A percentile compares a stretch with the other conserved stretches of the same genome.
These are phyloP conservation scores for Thinocorus orbignyianus DNA, from an alignment of 2,113 vertebrate genomes.

Conservation along the genomic window DNA sequence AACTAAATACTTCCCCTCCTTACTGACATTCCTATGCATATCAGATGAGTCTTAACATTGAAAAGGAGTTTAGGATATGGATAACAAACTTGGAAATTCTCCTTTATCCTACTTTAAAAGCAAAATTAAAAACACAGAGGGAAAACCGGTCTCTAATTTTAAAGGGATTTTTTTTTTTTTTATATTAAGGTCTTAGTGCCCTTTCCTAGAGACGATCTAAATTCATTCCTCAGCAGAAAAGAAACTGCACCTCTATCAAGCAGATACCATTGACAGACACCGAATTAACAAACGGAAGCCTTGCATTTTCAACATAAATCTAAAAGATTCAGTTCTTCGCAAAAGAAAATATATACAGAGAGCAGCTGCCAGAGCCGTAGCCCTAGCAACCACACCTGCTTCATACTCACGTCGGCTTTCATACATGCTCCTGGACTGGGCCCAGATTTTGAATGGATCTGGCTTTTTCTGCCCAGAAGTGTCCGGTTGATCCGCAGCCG, in stretches of 20 bases:
- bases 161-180: background rate
- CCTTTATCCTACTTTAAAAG: background rate
- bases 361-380: conserved; percentile 41
- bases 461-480: conserved; percentile 92
- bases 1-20: conserved; percentile 3
- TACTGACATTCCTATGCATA: background rate
- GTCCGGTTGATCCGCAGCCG: conserved; percentile 82
- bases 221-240: background rate
- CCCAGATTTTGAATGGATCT: conserved; percentile 99
- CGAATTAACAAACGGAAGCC: background rate
- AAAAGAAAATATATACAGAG: background rate
- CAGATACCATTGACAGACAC: background rate
- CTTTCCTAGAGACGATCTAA: background rate
- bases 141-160: background rate
- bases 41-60: background rate
- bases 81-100: background rate
- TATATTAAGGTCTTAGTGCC: background rate
- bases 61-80: background rate
- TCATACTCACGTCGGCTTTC: conserved; percentile 99
- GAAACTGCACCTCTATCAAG: background rate
- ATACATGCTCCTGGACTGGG: conserved; percentile 99
- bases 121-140: background rate
- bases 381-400: conserved; percentile 44
- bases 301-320: background rate
- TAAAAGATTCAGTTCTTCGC: background rate